A percentile compares a stretch with the other conserved stretches of the same genome.
phyloP scores from a whole-genome alignment of 2,797 vertebrate species.

The Atherinosoma microstoma region DNA sequence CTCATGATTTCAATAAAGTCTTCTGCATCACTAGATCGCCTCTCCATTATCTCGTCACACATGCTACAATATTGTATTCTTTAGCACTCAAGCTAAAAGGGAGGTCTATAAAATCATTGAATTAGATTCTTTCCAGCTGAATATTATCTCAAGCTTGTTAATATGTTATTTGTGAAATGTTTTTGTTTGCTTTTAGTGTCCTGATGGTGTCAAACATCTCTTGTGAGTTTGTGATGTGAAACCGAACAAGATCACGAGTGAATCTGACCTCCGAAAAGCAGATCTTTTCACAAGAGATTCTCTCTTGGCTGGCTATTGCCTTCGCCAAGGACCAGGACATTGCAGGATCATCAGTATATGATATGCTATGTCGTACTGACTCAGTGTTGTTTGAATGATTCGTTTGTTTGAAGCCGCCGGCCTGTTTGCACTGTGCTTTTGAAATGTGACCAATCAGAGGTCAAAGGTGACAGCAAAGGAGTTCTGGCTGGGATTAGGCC shows the following conservation, averaged over 20 bases:
- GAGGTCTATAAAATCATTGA: neutral
- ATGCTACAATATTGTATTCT: neutral
- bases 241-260: conserved; percentile 24
- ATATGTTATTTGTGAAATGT: conserved; percentile 21
- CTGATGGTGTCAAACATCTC: conserved; percentile 25
- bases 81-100: neutral
- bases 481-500: conserved; percentile 30
- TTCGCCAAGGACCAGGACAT: conserved; percentile 58
- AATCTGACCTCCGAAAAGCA: conserved; percentile 54
- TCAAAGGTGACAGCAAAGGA: conserved; percentile 59
- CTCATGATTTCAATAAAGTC: conserved; percentile 36
- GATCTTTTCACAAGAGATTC: conserved; percentile 56
- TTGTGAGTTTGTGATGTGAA: conserved; percentile 46
- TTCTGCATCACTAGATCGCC: conserved; percentile 19
- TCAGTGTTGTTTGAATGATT: conserved; percentile 50
- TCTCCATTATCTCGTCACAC: neutral
- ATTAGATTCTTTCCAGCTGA: neutral
- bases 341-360: conserved; percentile 76
- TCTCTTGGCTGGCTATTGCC: conserved; percentile 37
- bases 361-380: conserved; percentile 66
- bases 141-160: neutral
- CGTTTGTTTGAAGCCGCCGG: conserved; percentile 35
- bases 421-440: conserved; percentile 36
- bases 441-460: conserved; percentile 57
- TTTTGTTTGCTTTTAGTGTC: conserved; percentile 39